Percentiles rank a stretch among this genome's conserved stretches.
Evolutionary conservation across 2,113 vertebrate species (phyloP).

Genomic region (Rhinichthys klamathensis): DNA sequence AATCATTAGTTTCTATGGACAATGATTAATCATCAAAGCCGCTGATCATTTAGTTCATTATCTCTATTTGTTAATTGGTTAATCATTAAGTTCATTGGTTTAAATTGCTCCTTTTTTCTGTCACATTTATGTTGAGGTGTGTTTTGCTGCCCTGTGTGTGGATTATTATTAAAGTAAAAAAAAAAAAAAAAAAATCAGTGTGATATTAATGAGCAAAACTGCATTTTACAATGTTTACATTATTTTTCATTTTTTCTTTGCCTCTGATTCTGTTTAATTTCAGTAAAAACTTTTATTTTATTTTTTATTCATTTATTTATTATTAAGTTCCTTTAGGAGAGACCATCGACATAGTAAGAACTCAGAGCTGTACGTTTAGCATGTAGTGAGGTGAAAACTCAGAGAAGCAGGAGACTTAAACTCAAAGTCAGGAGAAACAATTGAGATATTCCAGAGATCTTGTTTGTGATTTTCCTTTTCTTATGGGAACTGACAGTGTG

Average conservation of each 20-base stretch:
- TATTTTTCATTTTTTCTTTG: background rate
- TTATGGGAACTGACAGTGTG: slow-evolving; percentile 25
- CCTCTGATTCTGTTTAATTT: background rate
- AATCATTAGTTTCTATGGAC: no score
- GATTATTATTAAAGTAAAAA: no score
- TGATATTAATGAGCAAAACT: background rate
- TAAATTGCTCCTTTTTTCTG: background rate
- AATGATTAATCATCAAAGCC: no score
- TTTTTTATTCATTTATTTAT: background rate
- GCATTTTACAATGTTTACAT: background rate
- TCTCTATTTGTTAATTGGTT: no score
- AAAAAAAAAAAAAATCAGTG: no score
- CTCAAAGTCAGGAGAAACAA: background rate
- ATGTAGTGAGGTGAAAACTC: background rate
- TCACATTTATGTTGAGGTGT: background rate
- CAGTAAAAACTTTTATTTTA: background rate
- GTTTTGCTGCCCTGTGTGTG: background rate
- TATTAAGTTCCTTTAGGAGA: background rate
- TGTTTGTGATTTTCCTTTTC: slow-evolving; percentile 20
- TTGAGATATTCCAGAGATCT: slow-evolving; percentile 13
- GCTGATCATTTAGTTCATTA: no score
- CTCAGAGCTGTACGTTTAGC: background rate
- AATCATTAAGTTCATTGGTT: no score
- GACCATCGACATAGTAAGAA: background rate
- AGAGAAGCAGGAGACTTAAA: background rate